Evolutionary conservation across 2,113 vertebrate genomes (phyloP), one percentile per base, ranked within the genome.

Genomic region (Paramormyrops kingsleyae): DNA sequence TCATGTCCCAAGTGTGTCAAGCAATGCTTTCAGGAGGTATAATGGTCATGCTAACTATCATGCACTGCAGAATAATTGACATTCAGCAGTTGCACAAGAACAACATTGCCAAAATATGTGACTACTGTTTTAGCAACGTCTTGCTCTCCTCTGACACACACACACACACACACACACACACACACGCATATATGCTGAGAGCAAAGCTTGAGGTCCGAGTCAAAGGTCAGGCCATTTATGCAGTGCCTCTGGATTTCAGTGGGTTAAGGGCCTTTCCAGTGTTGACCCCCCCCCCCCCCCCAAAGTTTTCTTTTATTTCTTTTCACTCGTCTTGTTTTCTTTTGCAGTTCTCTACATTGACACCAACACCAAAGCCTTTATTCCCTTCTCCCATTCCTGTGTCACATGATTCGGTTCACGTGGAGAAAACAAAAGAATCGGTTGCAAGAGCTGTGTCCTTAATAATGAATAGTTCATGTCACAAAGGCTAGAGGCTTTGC

Each of bases 391-490:
- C 74, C 6, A 39, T 42, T 19, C 35, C 35, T 39, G 15, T 80
- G 74, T 42, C 12, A 19, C 4, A 42, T 8, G 74, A 17, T 80
- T 80, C 17, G 1, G 19, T 47, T 10, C 44, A 46, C 44, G 2
- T 21, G 42, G 42, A 12, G 83, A 47, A 47, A 46, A 84, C 19
- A 84, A 84, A 47, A 24, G 6, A 84, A 93, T 80, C 74, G 5
- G 91, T 91, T 89, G 46, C 42, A 91, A 93, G 91, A 91, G 90
- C 88, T 56, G 91, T 92, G 90, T 94, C 90, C 91, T 91, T 94
- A 94, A 95, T 95, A 94, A 95, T 95, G 95, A 95, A 91, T 62
- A 88, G 89, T 87, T 93, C 93, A 93, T 93, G 91, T 92, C 94
- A 93, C 92, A 94, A 87, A 94, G 92, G 91, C 89, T 83, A 42